These are phyloP conservation scores for Drosophila anceps DNA, from an alignment of 2,888 invertebrate species.

Conservation along the genomic window DNA sequence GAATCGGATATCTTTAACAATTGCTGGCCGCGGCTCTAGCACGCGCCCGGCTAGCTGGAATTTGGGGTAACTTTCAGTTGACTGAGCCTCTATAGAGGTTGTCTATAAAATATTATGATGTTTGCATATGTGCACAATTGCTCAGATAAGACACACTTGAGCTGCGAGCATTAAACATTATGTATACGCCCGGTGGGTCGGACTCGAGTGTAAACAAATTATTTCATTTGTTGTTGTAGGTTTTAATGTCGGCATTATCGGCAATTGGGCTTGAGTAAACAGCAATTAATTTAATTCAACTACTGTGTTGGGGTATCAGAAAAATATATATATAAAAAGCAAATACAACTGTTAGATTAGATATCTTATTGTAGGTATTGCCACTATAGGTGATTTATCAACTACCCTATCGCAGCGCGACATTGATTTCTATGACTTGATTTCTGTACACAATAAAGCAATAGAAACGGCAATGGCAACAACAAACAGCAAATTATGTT, in stretches of 20 bases:
- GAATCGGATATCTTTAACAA: constrained; percentile 38
- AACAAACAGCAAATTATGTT: constrained; percentile 62
- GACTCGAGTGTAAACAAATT: constrained; percentile 34
- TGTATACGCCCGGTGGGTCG: constrained; percentile 56
- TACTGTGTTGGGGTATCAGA: neutral
- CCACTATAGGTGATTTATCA: neutral
- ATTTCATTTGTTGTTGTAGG: constrained; percentile 18
- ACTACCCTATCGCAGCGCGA: neutral
- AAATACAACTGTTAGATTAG: constrained; percentile 30
- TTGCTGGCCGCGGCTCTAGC: constrained; percentile 34
- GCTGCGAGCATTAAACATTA: constrained; percentile 43
- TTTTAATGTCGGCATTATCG: constrained; percentile 11
- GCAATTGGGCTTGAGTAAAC: constrained; percentile 16
- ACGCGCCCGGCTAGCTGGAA: constrained; percentile 29
- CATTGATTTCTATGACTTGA: neutral
- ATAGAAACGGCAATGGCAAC: constrained; percentile 16
- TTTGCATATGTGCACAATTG: constrained; percentile 40
- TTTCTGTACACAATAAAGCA: constrained; percentile 6
- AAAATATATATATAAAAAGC: constrained; percentile 11
- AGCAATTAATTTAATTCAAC: constrained; percentile 31
- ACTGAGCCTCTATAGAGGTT: neutral
- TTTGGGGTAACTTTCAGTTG: neutral
- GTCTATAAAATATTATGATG: constrained; percentile 30
- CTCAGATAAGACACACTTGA: constrained; percentile 32
- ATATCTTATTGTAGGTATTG: constrained; percentile 15